Percentiles rank a stretch among this genome's conserved stretches.
Conservation (phyloP, 1,140 invertebrate genomes). For the Drosophila baimaii region DNA sequence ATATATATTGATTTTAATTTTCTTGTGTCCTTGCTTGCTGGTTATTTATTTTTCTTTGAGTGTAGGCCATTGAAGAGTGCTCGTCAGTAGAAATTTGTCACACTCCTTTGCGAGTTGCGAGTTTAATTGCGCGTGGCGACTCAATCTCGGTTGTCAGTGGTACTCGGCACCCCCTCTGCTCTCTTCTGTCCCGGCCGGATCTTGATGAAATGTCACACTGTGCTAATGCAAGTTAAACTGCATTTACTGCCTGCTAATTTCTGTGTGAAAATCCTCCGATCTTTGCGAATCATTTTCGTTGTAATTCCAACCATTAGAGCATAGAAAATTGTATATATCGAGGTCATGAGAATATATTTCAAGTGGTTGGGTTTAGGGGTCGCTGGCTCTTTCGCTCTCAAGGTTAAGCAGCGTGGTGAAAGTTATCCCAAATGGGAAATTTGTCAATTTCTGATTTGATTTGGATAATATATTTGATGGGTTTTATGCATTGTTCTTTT, state of each 20-base stretch:
- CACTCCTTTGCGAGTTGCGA: constrained; percentile 44
- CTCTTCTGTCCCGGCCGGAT: constrained; percentile 29
- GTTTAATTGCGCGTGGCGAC: constrained; percentile 77
- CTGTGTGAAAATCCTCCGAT: constrained; percentile 57
- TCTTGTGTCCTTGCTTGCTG: background rate
- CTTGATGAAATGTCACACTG: constrained; percentile 79
- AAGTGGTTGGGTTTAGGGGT: constrained; percentile 35
- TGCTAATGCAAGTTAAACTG: constrained; percentile 79
- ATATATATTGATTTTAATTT: background rate
- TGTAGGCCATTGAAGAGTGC: constrained; percentile 29
- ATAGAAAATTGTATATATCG: constrained; percentile 41
- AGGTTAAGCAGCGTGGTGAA: constrained; percentile 60
- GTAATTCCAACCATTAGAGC: constrained; percentile 45
- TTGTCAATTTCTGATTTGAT: constrained; percentile 43
- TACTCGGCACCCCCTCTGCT: constrained; percentile 7
- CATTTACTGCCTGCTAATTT: constrained; percentile 75
- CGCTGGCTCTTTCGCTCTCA: background rate
- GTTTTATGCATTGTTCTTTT: constrained; percentile 1
- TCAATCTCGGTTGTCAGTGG: constrained; percentile 60
- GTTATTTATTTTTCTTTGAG: background rate
- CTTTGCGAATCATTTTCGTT: constrained; percentile 23
- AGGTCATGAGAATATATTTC: constrained; percentile 64
- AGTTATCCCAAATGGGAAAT: constrained; percentile 27
- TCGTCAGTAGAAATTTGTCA: constrained; percentile 72
- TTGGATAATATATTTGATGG: constrained; percentile 38